Evolutionary conservation across 2,797 vertebrate species (phyloP).

Genomic region (Prionace glauca): DNA sequence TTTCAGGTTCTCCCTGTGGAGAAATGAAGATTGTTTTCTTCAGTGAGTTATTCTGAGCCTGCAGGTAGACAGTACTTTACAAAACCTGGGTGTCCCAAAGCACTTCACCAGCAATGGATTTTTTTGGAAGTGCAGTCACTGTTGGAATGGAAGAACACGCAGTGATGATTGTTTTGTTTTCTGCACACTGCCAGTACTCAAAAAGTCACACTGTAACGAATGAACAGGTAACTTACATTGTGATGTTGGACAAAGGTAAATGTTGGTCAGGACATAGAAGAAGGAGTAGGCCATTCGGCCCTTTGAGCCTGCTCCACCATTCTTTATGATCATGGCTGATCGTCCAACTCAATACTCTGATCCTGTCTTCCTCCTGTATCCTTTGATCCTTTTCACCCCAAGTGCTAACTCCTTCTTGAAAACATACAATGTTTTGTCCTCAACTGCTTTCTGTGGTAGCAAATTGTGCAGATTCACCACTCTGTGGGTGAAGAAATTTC

Average conservation of each 20-base stretch:
- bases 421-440: too few species aligned
- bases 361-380: too few species aligned
- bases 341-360: too few species aligned
- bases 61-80: not conserved
- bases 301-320: too few species aligned
- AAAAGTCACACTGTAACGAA: not conserved
- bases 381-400: too few species aligned
- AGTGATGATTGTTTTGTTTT: not conserved
- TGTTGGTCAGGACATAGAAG: not conserved
- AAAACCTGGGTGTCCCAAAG: not conserved
- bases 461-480: too few species aligned
- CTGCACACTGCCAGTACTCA: not conserved
- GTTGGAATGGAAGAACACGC: not conserved
- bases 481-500: too few species aligned
- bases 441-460: too few species aligned
- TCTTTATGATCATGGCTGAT: too few species aligned
- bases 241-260: not conserved
- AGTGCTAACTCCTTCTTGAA: too few species aligned
- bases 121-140: not conserved
- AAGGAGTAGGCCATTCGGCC: too few species aligned
- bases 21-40: not conserved
- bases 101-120: not conserved
- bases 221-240: not conserved
- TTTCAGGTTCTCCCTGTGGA: not conserved
- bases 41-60: not conserved